Evolutionary conservation across 2,888 invertebrate genomes (phyloP), one percentile per base, ranked within the genome.

Genomic region (Calliphora vomitoria): DNA sequence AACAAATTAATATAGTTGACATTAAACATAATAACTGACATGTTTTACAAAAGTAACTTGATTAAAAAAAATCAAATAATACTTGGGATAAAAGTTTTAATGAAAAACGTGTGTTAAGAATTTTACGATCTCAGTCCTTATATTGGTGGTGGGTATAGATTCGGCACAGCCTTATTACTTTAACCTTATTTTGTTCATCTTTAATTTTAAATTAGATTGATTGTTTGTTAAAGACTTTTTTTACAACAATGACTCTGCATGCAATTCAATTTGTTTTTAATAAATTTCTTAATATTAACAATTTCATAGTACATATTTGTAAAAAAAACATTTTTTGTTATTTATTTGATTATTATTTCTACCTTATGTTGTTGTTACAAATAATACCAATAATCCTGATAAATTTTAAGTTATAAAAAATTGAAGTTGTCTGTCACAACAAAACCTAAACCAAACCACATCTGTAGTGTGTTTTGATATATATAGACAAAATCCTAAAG

Each of bases 401-500:
- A 18, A 44, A 13, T 66, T 41, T 18, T 5, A 44, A 41, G 18
- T 6, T 5, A 38, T 11, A 15, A 20, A 64, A 41, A 66, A 66
- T 18, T 44, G 41, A 66, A 66, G 41, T 66, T 44, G 44, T 66
- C 66, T 66, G 41, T 44, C 20, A 20, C 44, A 35, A 8, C 31
- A 62, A 38, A 62, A 38, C 66, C 66, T 10, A 50, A 69, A 68
- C 47, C 47, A 47, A 47, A 47, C 10, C 68, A 15, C 47, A 69
- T 4, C 15, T 69, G 15, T 8, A n/a, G 31, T 60, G 13, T 8
- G 15, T 35, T 1, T 31, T 11, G 11, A 31, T 4, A 15, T 4
- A 15, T 58, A 60, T 15, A 15, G 60, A 31, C 35, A 3, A 60
- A 60, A 60, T 6, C 31, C 60, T 60, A 15, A 60, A 60, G 60